Evolutionary conservation across 2,888 invertebrate genomes (phyloP).

Genomic region (Drosophila fungiperda): DNA sequence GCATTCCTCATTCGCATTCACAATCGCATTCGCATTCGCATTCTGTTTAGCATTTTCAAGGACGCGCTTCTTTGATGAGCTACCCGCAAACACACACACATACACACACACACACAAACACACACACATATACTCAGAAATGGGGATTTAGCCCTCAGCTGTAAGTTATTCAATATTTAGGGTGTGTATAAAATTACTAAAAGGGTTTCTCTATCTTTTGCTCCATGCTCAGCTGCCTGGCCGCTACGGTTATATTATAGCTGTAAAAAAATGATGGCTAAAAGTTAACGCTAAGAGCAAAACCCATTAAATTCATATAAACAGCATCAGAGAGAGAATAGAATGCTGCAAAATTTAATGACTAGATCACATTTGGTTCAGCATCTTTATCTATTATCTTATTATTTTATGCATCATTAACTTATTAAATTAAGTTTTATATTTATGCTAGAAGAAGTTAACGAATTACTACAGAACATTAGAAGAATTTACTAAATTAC

Average conservation of each 20-base stretch:
- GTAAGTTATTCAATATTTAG: slow-evolving; percentile 62
- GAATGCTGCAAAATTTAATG: slow-evolving; percentile 26
- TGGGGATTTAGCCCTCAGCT: slow-evolving; percentile 29
- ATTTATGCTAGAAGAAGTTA: background rate
- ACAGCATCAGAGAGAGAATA: background rate
- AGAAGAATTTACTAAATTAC: background rate
- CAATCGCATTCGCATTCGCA: slow-evolving; percentile 38
- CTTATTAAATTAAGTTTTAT: slow-evolving; percentile 1
- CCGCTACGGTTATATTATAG: slow-evolving; percentile 25
- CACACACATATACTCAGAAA: slow-evolving; percentile 10
- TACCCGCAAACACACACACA: slow-evolving; percentile 5
- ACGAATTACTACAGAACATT: no score
- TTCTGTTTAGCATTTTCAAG: slow-evolving; percentile 60
- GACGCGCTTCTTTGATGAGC: slow-evolving; percentile 51
- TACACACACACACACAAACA: slow-evolving; percentile 2
- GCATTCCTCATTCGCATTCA: slow-evolving; percentile 43
- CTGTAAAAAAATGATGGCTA: slow-evolving; percentile 48
- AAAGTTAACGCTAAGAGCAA: slow-evolving; percentile 38
- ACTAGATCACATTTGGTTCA: background rate
- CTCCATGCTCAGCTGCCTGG: slow-evolving; percentile 8
- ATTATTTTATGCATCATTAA: background rate
- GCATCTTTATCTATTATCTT: background rate
- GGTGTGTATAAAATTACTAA: slow-evolving; percentile 65
- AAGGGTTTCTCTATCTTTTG: slow-evolving; percentile 50
- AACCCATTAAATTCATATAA: slow-evolving; percentile 32